These are phyloP conservation scores for Anorthoa munda DNA, from an alignment of 2,888 invertebrate genomes.

Conservation along the genomic window DNA sequence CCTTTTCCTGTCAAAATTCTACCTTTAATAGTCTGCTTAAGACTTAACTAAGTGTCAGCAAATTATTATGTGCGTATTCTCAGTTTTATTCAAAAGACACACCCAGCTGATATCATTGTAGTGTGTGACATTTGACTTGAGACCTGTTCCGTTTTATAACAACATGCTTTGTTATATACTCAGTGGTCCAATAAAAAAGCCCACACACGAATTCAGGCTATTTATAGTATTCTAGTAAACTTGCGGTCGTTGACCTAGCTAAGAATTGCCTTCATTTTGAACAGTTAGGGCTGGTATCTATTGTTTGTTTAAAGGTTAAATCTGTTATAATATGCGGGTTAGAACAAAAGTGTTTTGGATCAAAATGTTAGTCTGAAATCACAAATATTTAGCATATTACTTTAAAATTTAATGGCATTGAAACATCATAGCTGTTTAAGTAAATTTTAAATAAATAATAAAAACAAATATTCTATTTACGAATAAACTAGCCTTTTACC, in stretches of 20 bases:
- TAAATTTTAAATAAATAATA: too few species aligned
- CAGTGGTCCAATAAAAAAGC: constrained; percentile 11
- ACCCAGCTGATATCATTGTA: constrained; percentile 21
- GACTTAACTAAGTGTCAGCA: too few species aligned
- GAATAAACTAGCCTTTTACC: too few species aligned
- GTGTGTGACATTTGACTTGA: background rate
- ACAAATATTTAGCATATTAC: background rate
- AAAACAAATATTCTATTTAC: too few species aligned
- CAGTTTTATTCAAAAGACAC: too few species aligned
- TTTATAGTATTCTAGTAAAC: background rate
- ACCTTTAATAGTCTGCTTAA: too few species aligned
- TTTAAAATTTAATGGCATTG: too few species aligned
- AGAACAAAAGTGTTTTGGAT: background rate
- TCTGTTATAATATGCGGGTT: background rate
- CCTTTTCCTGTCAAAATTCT: too few species aligned
- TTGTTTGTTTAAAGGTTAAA: background rate
- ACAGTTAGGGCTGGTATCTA: too few species aligned
- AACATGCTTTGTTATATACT: constrained; percentile 26
- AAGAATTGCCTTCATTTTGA: constrained; percentile 2
- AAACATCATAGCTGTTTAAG: too few species aligned
- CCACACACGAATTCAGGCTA: constrained; percentile 17
- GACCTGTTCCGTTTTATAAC: constrained; percentile 6
- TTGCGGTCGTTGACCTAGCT: background rate
- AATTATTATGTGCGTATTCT: too few species aligned
- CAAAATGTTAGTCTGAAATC: background rate